These are phyloP conservation scores for Scaptomyza graminum DNA, from an alignment of 1,140 invertebrate genomes.

Conservation along the genomic window DNA sequence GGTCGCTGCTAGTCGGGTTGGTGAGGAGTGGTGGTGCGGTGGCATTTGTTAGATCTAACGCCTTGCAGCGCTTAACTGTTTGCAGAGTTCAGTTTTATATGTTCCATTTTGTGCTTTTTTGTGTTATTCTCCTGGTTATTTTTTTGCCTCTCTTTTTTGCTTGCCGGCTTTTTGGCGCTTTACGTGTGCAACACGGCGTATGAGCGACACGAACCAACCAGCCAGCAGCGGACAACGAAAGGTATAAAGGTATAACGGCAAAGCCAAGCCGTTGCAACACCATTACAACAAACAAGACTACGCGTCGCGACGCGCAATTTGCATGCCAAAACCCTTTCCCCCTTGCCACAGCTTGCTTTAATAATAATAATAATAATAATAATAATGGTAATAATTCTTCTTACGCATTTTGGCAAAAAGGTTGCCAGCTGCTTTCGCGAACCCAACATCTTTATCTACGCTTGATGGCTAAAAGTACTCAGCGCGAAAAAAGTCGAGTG, in stretches of 20 bases:
- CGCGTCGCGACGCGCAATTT: constrained; percentile 55
- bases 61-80: constrained; percentile 40
- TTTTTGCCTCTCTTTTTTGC: background rate
- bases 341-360: background rate
- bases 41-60: constrained; percentile 35
- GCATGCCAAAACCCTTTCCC: constrained; percentile 38
- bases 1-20: background rate
- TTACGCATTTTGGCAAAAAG: constrained; percentile 49
- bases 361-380: constrained; percentile 29
- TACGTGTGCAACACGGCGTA: constrained; percentile 67
- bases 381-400: constrained; percentile 73
- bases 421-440: too few species aligned
- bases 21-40: background rate
- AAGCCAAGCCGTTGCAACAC: constrained; percentile 44
- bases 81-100: constrained; percentile 35
- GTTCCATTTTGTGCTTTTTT: constrained; percentile 12
- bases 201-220: constrained; percentile 53
- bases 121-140: background rate
- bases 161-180: constrained; percentile 38
- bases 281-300: constrained; percentile 47
- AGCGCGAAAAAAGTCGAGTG: constrained; percentile 24
- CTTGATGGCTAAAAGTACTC: constrained; percentile 29
- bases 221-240: constrained; percentile 16
- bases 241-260: constrained; percentile 17
- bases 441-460: background rate